Evolutionary conservation across 2,113 vertebrate genomes (phyloP), one percentile per base, ranked within the genome.

Genomic region (Crocuta crocuta): DNA sequence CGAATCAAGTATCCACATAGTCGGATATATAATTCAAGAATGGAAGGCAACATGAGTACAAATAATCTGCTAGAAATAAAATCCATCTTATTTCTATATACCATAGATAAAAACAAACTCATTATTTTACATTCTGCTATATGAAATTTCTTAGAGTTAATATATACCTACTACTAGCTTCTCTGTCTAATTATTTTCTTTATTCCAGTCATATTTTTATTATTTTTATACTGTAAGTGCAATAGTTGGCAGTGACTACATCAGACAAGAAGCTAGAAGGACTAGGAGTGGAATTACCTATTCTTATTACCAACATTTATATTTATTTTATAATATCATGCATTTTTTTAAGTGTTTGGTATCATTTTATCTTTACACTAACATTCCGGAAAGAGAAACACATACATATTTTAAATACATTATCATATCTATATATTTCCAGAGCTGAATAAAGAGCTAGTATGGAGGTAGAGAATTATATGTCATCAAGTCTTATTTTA

Each of bases 131-230:
- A 74, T 61, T 12, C 7, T 70, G 7, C 48, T 33, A 33, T 19
- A 15, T 58, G 50, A 74, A 55, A 43, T 74, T 80, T 84, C 71
- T 85, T 92, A 73, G 61, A 26, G 23, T 74, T 61, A 81, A 39
- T 48, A 73, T 82, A 53, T 90, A 8, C 9, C 35, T 71, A 76
- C 43, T 24, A 63, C 87, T 74, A 89, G 26, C 33, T 26, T 85
- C 48, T 73, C 79, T 95, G 61, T 11, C 63, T 53, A 70, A 50
- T 58, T 43, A 5, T 45, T 86, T 89, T 93, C 74, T 70, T 61
- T 81, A 85, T 39, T 83, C 23, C 66, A 17, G 45, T 94, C 39
- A n/a, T 28, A 48, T 24, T 89, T 89, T 89, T 94, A 80, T 96
- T 80, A 85, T 80, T 94, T 85, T 48, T 70, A 9, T n/a, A 53